Percentiles rank a stretch among this genome's conserved stretches.
These are phyloP conservation scores for Chesias legatella DNA, from an alignment of 2,888 invertebrate genomes.

Conservation along the genomic window DNA sequence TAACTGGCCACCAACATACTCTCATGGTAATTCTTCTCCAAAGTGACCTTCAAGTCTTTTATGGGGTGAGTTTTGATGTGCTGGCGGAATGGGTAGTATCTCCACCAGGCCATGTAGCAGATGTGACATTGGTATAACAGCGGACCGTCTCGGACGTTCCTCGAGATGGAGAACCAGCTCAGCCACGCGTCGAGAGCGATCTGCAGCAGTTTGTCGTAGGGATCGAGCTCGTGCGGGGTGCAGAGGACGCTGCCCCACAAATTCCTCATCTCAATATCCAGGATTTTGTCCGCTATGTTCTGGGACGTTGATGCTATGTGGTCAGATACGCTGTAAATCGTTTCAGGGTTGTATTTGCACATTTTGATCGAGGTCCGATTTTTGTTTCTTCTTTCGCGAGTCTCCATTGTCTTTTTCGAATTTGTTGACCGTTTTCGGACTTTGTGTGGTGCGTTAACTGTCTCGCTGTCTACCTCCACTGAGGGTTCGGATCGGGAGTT, in stretches of 20 bases:
- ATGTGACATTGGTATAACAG: slow-evolving; percentile 53
- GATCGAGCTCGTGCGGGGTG: not conserved
- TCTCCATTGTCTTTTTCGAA: too few species aligned
- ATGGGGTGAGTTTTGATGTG: slow-evolving; percentile 34
- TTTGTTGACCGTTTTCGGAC: not conserved
- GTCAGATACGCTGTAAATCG: slow-evolving; percentile 22
- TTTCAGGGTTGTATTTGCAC: slow-evolving; percentile 9
- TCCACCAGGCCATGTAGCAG: slow-evolving; percentile 50
- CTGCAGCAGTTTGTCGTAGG: slow-evolving; percentile 26
- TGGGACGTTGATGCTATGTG: slow-evolving; percentile 13
- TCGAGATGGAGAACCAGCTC: slow-evolving; percentile 20
- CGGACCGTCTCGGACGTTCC: slow-evolving; percentile 29
- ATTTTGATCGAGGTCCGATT: not conserved
- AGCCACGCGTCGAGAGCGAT: slow-evolving; percentile 31
- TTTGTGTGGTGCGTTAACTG: too few species aligned
- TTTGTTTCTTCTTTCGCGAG: too few species aligned
- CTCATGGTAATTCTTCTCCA: slow-evolving; percentile 30
- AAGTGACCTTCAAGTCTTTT: not conserved
- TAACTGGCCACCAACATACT: slow-evolving; percentile 32
- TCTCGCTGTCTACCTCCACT: too few species aligned
- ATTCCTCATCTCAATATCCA: slow-evolving; percentile 35
- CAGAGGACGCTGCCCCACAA: slow-evolving; percentile 22
- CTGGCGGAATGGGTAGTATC: slow-evolving; percentile 36
- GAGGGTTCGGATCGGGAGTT: too few species aligned
- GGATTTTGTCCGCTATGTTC: slow-evolving; percentile 29